These are phyloP conservation scores for Trisateles emortualis DNA, from an alignment of 2,888 invertebrate species.

Conservation along the genomic window DNA sequence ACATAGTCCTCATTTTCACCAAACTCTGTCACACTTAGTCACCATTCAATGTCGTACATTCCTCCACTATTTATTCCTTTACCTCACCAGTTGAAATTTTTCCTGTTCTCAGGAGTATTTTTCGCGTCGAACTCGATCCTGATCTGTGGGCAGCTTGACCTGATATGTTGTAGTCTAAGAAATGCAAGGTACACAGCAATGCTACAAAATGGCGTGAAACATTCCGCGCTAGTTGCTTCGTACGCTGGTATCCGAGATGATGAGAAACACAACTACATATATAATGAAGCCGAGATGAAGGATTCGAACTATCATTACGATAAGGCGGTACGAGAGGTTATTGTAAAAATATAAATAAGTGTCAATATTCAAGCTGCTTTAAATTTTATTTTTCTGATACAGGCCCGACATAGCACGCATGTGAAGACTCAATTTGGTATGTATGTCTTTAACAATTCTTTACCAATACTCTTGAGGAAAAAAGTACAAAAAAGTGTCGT, in stretches of 20 bases:
- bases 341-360: conserved; percentile 1
- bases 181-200: conserved; percentile 74
- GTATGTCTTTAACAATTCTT: no score
- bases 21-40: no score
- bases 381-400: conserved; percentile 33
- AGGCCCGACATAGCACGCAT: conserved; percentile 44
- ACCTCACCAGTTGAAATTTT: no score
- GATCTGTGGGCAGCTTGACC: conserved; percentile 78
- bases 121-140: conserved; percentile 75
- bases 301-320: conserved; percentile 68
- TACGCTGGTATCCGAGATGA: conserved; percentile 56
- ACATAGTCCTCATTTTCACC: no score
- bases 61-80: no score
- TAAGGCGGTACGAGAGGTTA: conserved; percentile 57
- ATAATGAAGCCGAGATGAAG: conserved; percentile 61
- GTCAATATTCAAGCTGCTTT: no score
- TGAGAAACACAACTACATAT: conserved; percentile 68
- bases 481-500: no score
- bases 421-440: conserved; percentile 56
- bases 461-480: no score
- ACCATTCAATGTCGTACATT: no score
- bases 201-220: conserved; percentile 58
- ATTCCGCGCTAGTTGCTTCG: conserved; percentile 48
- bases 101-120: conserved; percentile 66
- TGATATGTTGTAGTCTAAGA: conserved; percentile 75